These are phyloP conservation scores for Sarotherodon lohbergeri DNA, from an alignment of 2,113 vertebrate genomes.

Conservation along the genomic window DNA sequence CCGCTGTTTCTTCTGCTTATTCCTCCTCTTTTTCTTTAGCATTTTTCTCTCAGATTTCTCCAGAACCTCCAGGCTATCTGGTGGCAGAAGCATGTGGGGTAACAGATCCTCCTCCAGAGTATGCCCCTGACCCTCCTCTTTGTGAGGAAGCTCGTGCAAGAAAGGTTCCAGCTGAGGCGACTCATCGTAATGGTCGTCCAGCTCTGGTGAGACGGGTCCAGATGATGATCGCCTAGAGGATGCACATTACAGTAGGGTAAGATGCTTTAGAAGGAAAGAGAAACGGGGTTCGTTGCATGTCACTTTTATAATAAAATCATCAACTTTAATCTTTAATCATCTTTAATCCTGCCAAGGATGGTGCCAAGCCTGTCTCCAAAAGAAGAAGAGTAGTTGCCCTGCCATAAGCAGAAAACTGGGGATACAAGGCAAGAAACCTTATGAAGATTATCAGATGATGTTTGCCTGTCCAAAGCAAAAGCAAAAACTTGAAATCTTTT, in stretches of 20 bases:
- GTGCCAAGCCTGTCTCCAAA: not conserved
- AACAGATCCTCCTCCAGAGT: conserved; percentile 64
- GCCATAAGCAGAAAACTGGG: not conserved
- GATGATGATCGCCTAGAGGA: conserved; percentile 33
- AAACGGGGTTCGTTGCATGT: not conserved
- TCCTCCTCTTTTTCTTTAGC: conserved; percentile 75
- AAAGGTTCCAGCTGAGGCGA: conserved; percentile 55
- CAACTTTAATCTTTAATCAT: not conserved
- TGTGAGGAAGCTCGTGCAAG: conserved; percentile 57
- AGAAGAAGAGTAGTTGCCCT: not conserved
- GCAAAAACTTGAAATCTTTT: not conserved
- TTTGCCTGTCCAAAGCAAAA: not conserved
- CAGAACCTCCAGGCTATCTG: conserved; percentile 63
- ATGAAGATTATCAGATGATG: not conserved
- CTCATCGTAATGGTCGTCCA: conserved; percentile 21
- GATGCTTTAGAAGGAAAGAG: not conserved
- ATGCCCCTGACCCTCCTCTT: conserved; percentile 54
- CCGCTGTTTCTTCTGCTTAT: conserved; percentile 72
- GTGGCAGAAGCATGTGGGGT: conserved; percentile 60
- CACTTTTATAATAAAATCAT: not conserved
- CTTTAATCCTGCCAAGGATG: not conserved
- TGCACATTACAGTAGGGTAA: not conserved
- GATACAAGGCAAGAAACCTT: not conserved
- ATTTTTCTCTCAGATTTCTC: conserved; percentile 73
- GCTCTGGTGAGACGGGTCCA: conserved; percentile 13